These are phyloP conservation scores for Pediacus dermestoides DNA, from an alignment of 2,888 invertebrate species.

Conservation along the genomic window DNA sequence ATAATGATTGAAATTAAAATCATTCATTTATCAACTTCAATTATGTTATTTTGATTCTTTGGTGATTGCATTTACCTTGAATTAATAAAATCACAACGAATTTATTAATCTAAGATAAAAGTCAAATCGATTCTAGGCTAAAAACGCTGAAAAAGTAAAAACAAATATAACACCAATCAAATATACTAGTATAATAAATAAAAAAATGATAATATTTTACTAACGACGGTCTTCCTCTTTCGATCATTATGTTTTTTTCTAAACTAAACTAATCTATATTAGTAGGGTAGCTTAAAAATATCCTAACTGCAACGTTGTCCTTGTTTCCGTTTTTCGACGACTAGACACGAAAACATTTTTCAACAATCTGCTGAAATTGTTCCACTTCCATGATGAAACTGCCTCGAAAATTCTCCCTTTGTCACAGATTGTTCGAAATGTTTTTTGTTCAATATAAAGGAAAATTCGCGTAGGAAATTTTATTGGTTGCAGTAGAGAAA, in stretches of 20 bases:
- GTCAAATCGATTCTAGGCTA: too few species aligned
- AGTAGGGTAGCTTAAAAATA: conserved; percentile 36
- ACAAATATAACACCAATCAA: conserved; percentile 37
- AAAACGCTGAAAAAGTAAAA: too few species aligned
- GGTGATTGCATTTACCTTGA: too few species aligned
- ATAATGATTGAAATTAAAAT: conserved; percentile 37
- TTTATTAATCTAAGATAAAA: too few species aligned
- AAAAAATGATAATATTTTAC: conserved; percentile 22
- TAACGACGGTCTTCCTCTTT: conserved; percentile 38
- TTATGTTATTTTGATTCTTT: too few species aligned
- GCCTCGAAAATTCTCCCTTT: too few species aligned
- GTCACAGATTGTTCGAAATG: conserved; percentile 4
- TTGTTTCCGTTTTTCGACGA: conserved; percentile 17
- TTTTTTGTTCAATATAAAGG: conserved; percentile 6
- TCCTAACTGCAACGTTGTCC: conserved; percentile 38
- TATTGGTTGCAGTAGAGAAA: conserved; percentile 44
- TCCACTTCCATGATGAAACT: conserved; percentile 16
- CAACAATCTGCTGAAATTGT: conserved; percentile 16
- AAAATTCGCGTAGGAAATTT: conserved; percentile 13
- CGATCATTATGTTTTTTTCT: conserved; percentile 44
- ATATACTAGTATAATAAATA: conserved; percentile 23
- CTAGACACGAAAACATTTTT: conserved; percentile 11
- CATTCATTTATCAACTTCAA: too few species aligned
- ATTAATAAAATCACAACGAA: too few species aligned
- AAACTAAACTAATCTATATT: conserved; percentile 27